Conservation (phyloP, 2,888 invertebrate genomes). For the Athalia rosae region DNA sequence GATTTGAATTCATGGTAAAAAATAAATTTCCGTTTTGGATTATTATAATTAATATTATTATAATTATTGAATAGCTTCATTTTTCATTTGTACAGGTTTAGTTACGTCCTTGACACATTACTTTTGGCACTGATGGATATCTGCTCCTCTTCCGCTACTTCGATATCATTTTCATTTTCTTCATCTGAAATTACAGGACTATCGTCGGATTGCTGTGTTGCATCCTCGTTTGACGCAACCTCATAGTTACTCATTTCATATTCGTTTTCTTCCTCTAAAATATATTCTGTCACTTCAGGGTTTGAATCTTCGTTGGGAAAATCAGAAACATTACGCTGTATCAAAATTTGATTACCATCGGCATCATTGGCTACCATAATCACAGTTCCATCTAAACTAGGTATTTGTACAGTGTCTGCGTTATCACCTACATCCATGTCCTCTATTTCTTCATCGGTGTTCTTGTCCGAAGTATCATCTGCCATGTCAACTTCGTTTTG, state of each 20-base stretch:
- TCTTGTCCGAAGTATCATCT: constrained; percentile 17
- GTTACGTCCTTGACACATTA: constrained; percentile 59
- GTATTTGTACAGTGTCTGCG: constrained; percentile 58
- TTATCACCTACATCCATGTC: constrained; percentile 53
- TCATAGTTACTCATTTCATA: constrained; percentile 59
- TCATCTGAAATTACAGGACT: constrained; percentile 46
- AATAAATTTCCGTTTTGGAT: constrained; percentile 36
- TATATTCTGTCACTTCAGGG: constrained; percentile 61
- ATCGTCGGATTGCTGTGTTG: constrained; percentile 43
- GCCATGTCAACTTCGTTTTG: neutral
- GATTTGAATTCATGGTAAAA: constrained; percentile 18
- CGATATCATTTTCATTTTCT: constrained; percentile 50
- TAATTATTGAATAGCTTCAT: constrained; percentile 26
- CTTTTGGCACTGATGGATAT: constrained; percentile 68
- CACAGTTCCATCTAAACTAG: constrained; percentile 69
- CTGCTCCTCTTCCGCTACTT: constrained; percentile 53
- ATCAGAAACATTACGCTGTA: constrained; percentile 64
- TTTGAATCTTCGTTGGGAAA: constrained; percentile 66
- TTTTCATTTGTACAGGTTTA: constrained; percentile 49
- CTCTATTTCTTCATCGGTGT: constrained; percentile 50
- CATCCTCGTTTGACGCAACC: constrained; percentile 47
- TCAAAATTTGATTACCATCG: constrained; percentile 70
- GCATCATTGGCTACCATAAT: constrained; percentile 68
- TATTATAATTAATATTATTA: constrained; percentile 27
- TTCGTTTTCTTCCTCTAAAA: constrained; percentile 62